Evolutionary conservation across 1,140 invertebrate species (phyloP), one percentile per base, ranked within the genome.

Genomic region (Drosophila chauvacae): DNA sequence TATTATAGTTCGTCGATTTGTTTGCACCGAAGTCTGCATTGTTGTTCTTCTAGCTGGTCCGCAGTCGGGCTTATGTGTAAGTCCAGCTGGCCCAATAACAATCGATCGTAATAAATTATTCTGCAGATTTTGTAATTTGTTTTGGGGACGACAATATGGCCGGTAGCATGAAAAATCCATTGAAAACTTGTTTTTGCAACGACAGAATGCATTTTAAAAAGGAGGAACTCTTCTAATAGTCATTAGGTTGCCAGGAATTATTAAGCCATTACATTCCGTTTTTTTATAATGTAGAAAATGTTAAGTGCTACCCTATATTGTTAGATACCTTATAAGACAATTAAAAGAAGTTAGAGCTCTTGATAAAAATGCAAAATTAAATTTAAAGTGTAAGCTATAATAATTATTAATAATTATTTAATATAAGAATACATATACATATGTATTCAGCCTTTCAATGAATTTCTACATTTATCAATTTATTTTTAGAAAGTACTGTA

Each of bases 1-100:
- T 83, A 83, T 83, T 83, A 71, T 74, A 83, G 80, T 83, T 83
- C 44, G 69, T 83, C 80, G 80, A 83, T 83, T 83, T 83, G 80
- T 83, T 83, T 83, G 80, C 58, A 59, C 63, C 79, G 53, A 68
- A 70, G 76, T 64, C 81, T 50, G 68, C 76, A 72, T 75, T 83
- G 80, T 83, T 83, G 80, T 79, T 77, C 45, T 62, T 63, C 53
- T 55, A 39, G 63, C 48, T 30, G 20, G 62, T 42, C 65, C 39
- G 23, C 35, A 30, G 16, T 14, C 41, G 35, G n/a, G 16, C 23
- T 35, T 44, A 62, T 66, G 41, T 61, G 55, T 61, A 44, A 37
- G 44, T 50, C 73, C 80, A 82, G 75, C 76, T 83, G 81, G 61
- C 41, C 55, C 81, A 83, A 61, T 74, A 81, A 62, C 79, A 71